A percentile compares a stretch with the other conserved stretches of the same genome.
Evolutionary conservation across 2,113 vertebrate species (phyloP).

Genomic region (Eulemur macaco): DNA sequence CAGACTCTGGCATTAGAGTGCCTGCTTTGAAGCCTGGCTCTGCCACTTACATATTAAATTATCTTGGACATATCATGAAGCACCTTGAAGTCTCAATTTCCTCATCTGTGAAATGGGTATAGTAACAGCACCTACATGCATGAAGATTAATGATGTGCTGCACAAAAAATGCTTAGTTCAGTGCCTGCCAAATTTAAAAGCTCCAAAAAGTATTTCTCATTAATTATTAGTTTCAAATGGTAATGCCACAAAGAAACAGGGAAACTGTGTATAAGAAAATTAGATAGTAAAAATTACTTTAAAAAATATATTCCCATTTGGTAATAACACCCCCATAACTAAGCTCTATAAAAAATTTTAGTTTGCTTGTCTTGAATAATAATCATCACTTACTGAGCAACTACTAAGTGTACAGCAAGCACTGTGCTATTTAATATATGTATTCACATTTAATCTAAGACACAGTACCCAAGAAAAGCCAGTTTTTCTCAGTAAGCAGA

Average conservation of each 20-base stretch:
- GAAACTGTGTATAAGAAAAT: not conserved
- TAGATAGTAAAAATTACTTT: not conserved
- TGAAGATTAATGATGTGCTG: not conserved
- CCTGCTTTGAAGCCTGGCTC: not conserved
- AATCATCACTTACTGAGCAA: not conserved
- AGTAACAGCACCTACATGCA: not conserved
- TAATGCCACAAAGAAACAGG: not conserved
- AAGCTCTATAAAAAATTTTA: not conserved
- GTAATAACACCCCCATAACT: not conserved
- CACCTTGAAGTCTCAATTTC: not conserved
- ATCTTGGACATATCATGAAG: not conserved
- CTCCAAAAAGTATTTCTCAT: not conserved
- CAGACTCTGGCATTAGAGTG: not conserved
- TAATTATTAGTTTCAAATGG: not conserved
- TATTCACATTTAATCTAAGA: not conserved
- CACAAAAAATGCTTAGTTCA: not conserved
- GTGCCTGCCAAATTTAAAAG: not conserved
- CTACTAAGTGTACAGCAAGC: not conserved
- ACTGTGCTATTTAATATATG: not conserved
- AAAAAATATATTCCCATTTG: not conserved
- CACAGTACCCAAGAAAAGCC: not conserved
- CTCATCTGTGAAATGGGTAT: not conserved
- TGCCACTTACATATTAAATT: not conserved
- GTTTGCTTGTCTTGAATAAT: slow-evolving; percentile 17
- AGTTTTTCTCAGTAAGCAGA: slow-evolving; percentile 18